Evolutionary conservation across 2,113 vertebrate species (phyloP), one percentile per base, ranked within the genome.

Genomic region (Dipodomys merriami): DNA sequence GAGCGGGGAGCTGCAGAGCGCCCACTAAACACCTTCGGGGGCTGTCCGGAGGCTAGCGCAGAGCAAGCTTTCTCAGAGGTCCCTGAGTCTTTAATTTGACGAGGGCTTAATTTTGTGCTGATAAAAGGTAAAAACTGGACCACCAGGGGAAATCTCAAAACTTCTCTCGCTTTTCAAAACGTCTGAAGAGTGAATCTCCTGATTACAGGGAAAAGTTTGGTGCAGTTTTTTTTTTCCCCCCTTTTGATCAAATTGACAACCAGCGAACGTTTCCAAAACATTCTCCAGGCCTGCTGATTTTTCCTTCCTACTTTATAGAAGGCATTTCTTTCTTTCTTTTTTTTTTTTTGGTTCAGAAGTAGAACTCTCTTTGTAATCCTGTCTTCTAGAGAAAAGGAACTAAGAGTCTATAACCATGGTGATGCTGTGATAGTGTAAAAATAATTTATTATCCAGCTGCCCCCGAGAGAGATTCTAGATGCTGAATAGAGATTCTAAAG

Each of bases 31-130:
- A 88, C 87, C 74, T 96, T 95, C 67, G 57, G 53, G 53, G 71
- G 83, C 76, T 35, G 57, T 64, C 12, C 85, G 68, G 88, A 81
- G 85, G 88, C 90, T 72, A 88, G 27, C 27, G 15, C n/a, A 77
- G 2, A 87, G 95, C 83, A 62, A 1, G 23, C 92, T 91, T 78
- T 95, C 86, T 73, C 93, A 96, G 97, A 95, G 30, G 71, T 67
- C 72, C 90, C 95, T 85, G 89, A 87, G 95, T 88, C 69, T 94
- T 89, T 93, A 67, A 93, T 96, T 93, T 94, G 93, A 46, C 23
- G 53, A 68, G 20, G 83, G 29, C 81, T 91, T 5, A 95, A 80
- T 96, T 90, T 39, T 87, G 73, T 84, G 89, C 46, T 76, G 68
- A 20, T 91, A 18, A 92, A 96, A 95, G 91, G 90, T 57, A 20